Evolutionary conservation across 2,113 vertebrate genomes (phyloP).

Genomic region (Microtus oregoni): DNA sequence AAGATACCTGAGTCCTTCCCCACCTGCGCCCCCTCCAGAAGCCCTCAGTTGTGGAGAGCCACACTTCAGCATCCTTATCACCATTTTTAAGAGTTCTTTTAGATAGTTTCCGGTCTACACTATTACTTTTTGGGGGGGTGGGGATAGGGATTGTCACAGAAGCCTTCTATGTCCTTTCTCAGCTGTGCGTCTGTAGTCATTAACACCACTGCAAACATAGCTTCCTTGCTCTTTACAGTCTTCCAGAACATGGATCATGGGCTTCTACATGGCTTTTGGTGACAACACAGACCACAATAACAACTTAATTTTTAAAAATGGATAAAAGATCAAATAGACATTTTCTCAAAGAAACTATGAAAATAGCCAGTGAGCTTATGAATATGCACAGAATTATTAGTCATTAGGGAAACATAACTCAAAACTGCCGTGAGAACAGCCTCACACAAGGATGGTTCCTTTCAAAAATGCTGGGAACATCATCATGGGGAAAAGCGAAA

Average conservation of each 20-base stretch:
- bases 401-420: not conserved
- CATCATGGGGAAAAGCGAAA: not conserved
- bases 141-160: not conserved
- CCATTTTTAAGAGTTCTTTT: not conserved
- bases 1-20: not conserved
- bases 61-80: not conserved
- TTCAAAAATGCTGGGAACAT: not conserved
- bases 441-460: not conserved
- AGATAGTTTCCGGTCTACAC: not conserved
- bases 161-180: not conserved
- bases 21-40: not conserved
- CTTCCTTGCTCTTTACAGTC: not conserved
- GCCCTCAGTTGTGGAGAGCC: not conserved
- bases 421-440: not conserved
- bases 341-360: not conserved
- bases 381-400: not conserved
- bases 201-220: not conserved
- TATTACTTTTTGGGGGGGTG: not conserved
- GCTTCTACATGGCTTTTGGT: not conserved
- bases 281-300: not conserved
- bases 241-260: not conserved
- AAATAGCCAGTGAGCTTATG: not conserved
- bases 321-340: not conserved
- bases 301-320: not conserved
- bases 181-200: not conserved